These are phyloP conservation scores for Glossosoma conforme DNA, from an alignment of 1,140 invertebrate species.

Conservation along the genomic window DNA sequence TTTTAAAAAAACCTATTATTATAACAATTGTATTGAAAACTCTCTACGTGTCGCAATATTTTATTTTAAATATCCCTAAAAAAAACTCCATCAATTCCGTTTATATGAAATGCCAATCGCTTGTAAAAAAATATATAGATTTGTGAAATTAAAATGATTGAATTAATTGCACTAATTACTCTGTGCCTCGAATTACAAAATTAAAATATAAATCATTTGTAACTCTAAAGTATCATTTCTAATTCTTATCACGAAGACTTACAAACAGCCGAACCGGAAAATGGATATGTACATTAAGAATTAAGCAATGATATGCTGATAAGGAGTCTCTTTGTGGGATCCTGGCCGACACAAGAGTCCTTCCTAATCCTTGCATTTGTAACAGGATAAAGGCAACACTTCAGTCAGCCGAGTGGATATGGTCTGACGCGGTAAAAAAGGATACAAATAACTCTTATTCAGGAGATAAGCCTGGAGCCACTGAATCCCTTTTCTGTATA, in stretches of 20 bases:
- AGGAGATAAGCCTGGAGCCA: too few species aligned
- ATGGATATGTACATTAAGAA: constrained; percentile 12
- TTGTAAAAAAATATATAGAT: too few species aligned
- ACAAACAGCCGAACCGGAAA: constrained; percentile 20
- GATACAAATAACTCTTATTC: not conserved
- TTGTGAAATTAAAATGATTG: too few species aligned
- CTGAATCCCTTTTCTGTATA: too few species aligned
- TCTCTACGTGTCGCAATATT: too few species aligned
- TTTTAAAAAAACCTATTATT: too few species aligned
- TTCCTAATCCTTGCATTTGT: constrained; percentile 26
- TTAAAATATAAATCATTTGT: not conserved
- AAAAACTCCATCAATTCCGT: too few species aligned
- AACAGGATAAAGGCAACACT: constrained; percentile 18
- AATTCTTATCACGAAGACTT: constrained; percentile 16
- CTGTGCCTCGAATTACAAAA: not conserved
- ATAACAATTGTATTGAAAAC: too few species aligned
- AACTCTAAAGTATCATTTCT: too few species aligned
- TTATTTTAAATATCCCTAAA: too few species aligned
- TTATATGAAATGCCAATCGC: too few species aligned
- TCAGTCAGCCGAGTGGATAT: constrained; percentile 9
- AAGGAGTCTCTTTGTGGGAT: constrained; percentile 8
- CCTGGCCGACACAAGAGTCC: constrained; percentile 13
- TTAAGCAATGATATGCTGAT: constrained; percentile 26
- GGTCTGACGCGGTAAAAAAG: not conserved
- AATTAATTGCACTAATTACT: too few species aligned